phyloP scores from a whole-genome alignment of 2,113 vertebrate species.

The Macquaria australasica region DNA sequence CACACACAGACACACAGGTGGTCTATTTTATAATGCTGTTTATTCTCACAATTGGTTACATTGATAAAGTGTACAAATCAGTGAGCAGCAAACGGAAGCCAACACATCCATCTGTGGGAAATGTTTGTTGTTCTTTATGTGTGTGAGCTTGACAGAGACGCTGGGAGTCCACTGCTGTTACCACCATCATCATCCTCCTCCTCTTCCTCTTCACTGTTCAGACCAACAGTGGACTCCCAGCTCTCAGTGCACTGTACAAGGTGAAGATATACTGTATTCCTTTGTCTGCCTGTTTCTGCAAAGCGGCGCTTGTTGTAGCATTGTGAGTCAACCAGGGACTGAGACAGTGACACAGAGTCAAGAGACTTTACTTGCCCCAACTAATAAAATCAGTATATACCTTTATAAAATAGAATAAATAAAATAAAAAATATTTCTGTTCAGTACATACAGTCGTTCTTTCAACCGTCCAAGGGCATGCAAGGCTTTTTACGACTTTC shows the following conservation, averaged over 20 bases:
- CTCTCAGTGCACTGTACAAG: constrained; percentile 58
- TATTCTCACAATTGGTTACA: constrained; percentile 96
- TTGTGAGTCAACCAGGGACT: constrained; percentile 75
- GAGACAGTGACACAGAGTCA: constrained; percentile 77
- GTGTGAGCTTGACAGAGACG: constrained; percentile 59
- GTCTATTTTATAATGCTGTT: constrained; percentile 85
- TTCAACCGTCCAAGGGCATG: constrained; percentile 84
- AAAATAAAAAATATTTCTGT: constrained; percentile 95
- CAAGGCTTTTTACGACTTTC: constrained; percentile 86
- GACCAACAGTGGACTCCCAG: constrained; percentile 57
- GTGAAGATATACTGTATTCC: constrained; percentile 55
- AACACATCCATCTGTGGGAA: constrained; percentile 73
- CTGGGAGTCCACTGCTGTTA: constrained; percentile 43
- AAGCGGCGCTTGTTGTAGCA: constrained; percentile 67
- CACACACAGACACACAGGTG: constrained; percentile 8
- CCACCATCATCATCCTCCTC: constrained; percentile 16
- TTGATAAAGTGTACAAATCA: constrained; percentile 90
- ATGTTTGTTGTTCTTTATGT: constrained; percentile 58
- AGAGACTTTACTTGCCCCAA: constrained; percentile 69
- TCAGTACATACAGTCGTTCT: constrained; percentile 86
- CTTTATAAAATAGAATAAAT: constrained; percentile 99
- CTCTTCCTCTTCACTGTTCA: not conserved
- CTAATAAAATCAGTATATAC: constrained; percentile 88
- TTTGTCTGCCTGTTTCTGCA: constrained; percentile 59
- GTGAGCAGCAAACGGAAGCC: constrained; percentile 86